phyloP scores from a whole-genome alignment of 2,888 invertebrate species.

The Teleogryllus oceanicus region DNA sequence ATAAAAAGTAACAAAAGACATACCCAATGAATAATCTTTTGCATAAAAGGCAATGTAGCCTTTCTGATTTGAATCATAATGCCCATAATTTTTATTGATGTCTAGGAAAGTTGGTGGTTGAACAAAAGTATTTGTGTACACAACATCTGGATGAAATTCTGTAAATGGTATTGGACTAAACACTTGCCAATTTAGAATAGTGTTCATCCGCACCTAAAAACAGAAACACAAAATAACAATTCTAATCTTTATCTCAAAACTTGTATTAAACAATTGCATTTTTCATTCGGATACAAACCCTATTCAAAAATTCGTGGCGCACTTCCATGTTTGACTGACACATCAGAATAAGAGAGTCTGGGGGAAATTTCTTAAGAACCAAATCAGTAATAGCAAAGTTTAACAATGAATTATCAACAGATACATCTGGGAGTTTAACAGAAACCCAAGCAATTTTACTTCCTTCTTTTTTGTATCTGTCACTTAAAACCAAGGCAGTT shows the following conservation, averaged over 20 bases:
- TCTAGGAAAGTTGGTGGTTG: conserved; percentile 56
- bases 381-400: conserved; percentile 63
- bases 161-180: conserved; percentile 89
- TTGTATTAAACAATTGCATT: conserved; percentile 22
- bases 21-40: conserved; percentile 72
- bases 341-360: conserved; percentile 70
- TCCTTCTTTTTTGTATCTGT: conserved; percentile 64
- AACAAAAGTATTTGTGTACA: conserved; percentile 43
- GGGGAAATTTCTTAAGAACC: conserved; percentile 64
- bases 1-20: conserved; percentile 30
- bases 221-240: conserved; percentile 32
- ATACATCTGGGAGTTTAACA: conserved; percentile 56
- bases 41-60: conserved; percentile 78
- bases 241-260: neutral
- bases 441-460: conserved; percentile 68
- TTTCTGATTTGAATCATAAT: conserved; percentile 71
- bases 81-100: conserved; percentile 70
- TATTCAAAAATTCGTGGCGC: conserved; percentile 81
- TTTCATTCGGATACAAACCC: conserved; percentile 54
- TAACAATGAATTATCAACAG: conserved; percentile 38
- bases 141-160: conserved; percentile 74
- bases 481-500: conserved; percentile 58
- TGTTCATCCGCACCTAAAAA: conserved; percentile 86
- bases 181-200: conserved; percentile 81
- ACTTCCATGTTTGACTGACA: conserved; percentile 66